A percentile compares a stretch with the other conserved stretches of the same genome.
Conservation (phyloP, 2,113 vertebrate species). For the Arizona elegans region DNA sequence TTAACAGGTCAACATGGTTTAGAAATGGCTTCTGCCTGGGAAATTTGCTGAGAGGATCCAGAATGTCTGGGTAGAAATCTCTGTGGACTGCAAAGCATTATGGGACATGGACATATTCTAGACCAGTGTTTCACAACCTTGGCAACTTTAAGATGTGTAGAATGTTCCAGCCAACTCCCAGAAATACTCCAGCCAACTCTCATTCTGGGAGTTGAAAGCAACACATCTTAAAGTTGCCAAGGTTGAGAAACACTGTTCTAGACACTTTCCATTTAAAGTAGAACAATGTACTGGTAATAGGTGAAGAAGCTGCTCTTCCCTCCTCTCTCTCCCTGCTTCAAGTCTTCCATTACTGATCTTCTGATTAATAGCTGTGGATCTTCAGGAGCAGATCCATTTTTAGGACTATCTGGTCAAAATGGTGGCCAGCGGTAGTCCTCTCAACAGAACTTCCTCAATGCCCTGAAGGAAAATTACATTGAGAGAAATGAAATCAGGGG, state of each 20-base stretch:
- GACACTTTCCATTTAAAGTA: not conserved
- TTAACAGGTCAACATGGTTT: not conserved
- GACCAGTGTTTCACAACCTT: not conserved
- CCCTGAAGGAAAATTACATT: not conserved
- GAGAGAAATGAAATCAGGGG: not conserved
- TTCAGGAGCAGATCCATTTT: not conserved
- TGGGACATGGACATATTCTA: not conserved
- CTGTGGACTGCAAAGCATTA: not conserved
- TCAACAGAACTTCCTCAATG: not conserved
- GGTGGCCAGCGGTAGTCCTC: not conserved
- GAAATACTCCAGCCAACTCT: not conserved
- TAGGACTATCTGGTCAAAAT: not conserved
- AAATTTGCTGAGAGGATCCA: not conserved
- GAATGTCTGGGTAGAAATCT: not conserved
- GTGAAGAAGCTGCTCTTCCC: not conserved
- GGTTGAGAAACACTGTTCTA: not conserved
- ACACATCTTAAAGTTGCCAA: not conserved
- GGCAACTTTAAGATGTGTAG: not conserved
- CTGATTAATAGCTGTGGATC: not conserved
- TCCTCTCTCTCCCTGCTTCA: not conserved
- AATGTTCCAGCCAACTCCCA: not conserved
- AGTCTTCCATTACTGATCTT: not conserved
- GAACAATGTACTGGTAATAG: not conserved
- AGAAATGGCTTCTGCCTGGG: not conserved
- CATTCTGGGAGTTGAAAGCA: not conserved